Base-by-base conservation (phyloP, 1,140 invertebrate genomes). In the Andrena cerasifolii region DNA sequence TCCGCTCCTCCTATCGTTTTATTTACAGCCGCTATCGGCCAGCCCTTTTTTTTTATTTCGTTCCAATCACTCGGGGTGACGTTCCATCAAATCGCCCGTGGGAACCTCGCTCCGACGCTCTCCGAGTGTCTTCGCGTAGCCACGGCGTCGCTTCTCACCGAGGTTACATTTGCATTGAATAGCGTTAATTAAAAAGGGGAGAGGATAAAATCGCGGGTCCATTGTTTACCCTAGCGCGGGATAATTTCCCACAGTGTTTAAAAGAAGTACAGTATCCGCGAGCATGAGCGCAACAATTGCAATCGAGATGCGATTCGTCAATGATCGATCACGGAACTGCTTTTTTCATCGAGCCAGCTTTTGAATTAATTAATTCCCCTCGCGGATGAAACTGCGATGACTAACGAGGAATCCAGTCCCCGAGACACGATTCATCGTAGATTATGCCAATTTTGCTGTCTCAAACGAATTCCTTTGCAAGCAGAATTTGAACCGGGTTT, bases 141-240 rank as follows among this genome's bases (percentile, higher is more conserved):
- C 21, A 47, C 2, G 31, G 51, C 51, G 63, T 75, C 63, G 53
- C 40, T 8, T 75, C 51, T 16, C 36, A 24, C 36, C 31, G 53
- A 68, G 63, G 40, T 67, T 75, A 67, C 73, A 75, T 68, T 75
- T 58, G 53, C 53, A 68, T 75, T 67, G 14, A 75, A 75, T 68
- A 75, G 54, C 28, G 61, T 33, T 75, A 59, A 21, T 18, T 53
- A 54, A 56, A 16, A 18, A 45, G 26, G 58, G 18, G 43, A 45
- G n/a, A n/a, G n/a, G n/a, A n/a, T n/a, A n/a, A n/a, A 58, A 73
- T 73, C 12, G 7, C 18, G 21, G 24, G 21, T 6, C 40, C 43
- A 49, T 68, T 76, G 53, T 76, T 68, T 76, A 76, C 68, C 16
- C 28, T 36, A 47, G 43, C 53, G 68, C 51, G 62, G 14, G 26